Evolutionary conservation across 2,888 invertebrate genomes (phyloP).

Genomic region (Masnerella sp.): DNA sequence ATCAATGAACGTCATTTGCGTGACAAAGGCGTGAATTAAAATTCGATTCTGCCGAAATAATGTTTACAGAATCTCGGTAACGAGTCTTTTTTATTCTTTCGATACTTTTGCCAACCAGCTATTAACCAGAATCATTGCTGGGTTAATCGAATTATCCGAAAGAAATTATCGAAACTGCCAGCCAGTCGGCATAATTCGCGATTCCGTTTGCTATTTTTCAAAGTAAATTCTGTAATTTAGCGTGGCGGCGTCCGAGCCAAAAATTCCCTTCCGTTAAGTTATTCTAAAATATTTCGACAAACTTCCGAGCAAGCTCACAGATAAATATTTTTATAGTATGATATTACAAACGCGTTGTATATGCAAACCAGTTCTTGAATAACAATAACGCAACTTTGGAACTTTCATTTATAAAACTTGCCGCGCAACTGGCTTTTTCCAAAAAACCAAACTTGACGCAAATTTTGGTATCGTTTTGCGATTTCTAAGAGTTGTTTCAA

Average conservation of each 20-base stretch:
- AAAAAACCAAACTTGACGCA: not conserved
- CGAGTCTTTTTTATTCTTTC: no score
- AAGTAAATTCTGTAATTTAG: conserved; percentile 16
- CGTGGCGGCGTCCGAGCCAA: conserved; percentile 14
- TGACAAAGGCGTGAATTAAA: conserved; percentile 13
- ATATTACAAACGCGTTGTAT: conserved; percentile 48
- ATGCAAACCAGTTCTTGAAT: conserved; percentile 42
- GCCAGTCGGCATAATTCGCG: not conserved
- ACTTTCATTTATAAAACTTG: conserved; percentile 29
- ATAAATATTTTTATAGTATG: conserved; percentile 55
- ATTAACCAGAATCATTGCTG: no score
- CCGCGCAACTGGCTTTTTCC: conserved; percentile 7
- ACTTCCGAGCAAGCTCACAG: conserved; percentile 25
- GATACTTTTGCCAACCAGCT: no score
- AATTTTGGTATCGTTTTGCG: conserved; percentile 21
- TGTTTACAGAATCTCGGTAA: no score
- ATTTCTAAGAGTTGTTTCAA: not conserved
- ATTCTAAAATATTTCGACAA: conserved; percentile 43
- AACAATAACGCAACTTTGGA: conserved; percentile 43
- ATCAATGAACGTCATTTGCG: conserved; percentile 29
- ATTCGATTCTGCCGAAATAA: conserved; percentile 19
- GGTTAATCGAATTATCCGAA: not conserved
- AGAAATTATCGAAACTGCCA: conserved; percentile 6
- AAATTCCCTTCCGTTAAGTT: conserved; percentile 36
- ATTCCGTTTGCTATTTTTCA: conserved; percentile 2